phyloP scores from a whole-genome alignment of 2,888 invertebrate species.

The Drosophila meridionalis region DNA sequence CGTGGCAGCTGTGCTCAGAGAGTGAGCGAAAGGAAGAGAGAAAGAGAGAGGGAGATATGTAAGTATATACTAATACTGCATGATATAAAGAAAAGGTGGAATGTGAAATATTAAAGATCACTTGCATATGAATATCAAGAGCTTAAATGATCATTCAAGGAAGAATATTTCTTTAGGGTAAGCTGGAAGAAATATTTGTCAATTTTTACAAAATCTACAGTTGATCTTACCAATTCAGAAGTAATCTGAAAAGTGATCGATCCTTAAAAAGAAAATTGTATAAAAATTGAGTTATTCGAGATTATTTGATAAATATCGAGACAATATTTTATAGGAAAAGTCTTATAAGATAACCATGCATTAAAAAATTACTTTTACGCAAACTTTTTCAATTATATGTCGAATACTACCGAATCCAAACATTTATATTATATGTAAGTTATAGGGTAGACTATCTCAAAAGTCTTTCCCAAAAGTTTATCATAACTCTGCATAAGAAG shows the following conservation, averaged over 20 bases:
- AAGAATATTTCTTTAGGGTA: background rate
- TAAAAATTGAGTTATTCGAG: too few relatives aligned
- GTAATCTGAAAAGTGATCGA: too few relatives aligned
- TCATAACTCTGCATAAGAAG: too few relatives aligned
- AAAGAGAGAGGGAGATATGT: background rate
- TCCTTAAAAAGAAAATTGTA: background rate
- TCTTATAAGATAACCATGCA: background rate
- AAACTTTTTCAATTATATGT: too few relatives aligned
- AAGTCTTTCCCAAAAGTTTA: too few relatives aligned
- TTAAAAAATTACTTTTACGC: too few relatives aligned
- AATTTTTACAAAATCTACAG: too few relatives aligned
- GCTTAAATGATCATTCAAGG: background rate
- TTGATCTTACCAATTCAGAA: too few relatives aligned
- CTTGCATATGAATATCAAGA: background rate
- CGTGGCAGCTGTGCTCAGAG: constrained; percentile 53
- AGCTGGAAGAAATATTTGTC: background rate
- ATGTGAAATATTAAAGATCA: background rate
- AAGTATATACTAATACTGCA: background rate
- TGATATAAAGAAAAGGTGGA: background rate
- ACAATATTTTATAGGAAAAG: background rate
- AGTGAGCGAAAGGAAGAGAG: background rate
- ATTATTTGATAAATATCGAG: too few relatives aligned
- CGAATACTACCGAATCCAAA: too few relatives aligned
- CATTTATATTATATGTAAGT: too few relatives aligned
- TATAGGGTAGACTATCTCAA: too few relatives aligned